Percentiles rank a stretch among this genome's conserved stretches.
These are phyloP conservation scores for Dallia pectoralis DNA, from an alignment of 2,797 vertebrate genomes.

Conservation along the genomic window DNA sequence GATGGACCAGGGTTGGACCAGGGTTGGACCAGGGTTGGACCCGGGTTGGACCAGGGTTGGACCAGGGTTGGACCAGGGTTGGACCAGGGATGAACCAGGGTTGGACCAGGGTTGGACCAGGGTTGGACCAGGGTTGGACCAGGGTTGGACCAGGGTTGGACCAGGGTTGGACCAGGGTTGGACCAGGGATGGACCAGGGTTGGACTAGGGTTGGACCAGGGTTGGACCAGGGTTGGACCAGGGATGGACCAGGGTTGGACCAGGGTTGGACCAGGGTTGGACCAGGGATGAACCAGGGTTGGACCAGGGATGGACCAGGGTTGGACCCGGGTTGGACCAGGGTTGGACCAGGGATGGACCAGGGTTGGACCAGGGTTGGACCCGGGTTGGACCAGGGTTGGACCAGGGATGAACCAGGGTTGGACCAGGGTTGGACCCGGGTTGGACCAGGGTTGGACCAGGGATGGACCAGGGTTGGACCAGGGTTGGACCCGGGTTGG, in stretches of 20 bases:
- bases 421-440: constrained; percentile 25
- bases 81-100: constrained; percentile 31
- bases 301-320: constrained; percentile 32
- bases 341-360: constrained; percentile 30
- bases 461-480: constrained; percentile 34
- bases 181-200: constrained; percentile 30
- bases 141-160: constrained; percentile 34
- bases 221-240: constrained; percentile 31
- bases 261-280: constrained; percentile 33
- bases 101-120: constrained; percentile 35
- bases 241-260: constrained; percentile 34
- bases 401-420: constrained; percentile 30
- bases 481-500: constrained; percentile 32
- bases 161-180: constrained; percentile 34
- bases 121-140: constrained; percentile 31
- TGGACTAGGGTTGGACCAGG: constrained; percentile 25
- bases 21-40: constrained; percentile 35
- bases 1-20: constrained; percentile 31
- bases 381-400: constrained; percentile 34
- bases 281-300: constrained; percentile 27
- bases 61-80: constrained; percentile 28
- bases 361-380: constrained; percentile 34
- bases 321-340: constrained; percentile 35
- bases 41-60: constrained; percentile 32
- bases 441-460: constrained; percentile 31